Evolutionary conservation across 2,888 invertebrate genomes (phyloP), one percentile per base, ranked within the genome.

Genomic region (Epirrhoe tristata): DNA sequence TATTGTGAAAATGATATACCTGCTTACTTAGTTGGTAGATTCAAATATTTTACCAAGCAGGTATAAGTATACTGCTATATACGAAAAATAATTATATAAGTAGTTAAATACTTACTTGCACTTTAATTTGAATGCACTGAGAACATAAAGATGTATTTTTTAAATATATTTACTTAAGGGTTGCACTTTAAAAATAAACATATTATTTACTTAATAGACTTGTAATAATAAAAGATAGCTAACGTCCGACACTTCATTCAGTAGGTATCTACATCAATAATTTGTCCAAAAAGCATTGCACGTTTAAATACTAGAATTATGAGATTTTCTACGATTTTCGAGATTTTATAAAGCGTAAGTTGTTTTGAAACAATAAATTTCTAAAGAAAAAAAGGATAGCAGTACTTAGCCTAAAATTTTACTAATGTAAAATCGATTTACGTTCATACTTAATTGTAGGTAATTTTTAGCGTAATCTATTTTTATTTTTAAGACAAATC

Each of bases 271-370:
- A n/a, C n/a, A 43, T 43, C 39, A 31, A 56, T 5, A 36, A 12
- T 46, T 46, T 46, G 7, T 10, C 46, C 14, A 34, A 54, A 46
- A 58, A 48, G 14, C 54, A 46, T 62, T 16, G 63, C 50, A 62
- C 12, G 16, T 54, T 16, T 56, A 59, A 12, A 5, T 50, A 53
- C 32, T 51, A 24, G 65, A 71, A 58, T 69, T 72, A 71, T 67
- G 70, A 69, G 60, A 65, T 76, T 81, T 81, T 82, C 75, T 78
- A 80, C 79, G 71, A 76, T 78, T 77, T 75, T 77, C 70, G 75
- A 78, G 69, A 80, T 79, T 79, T 67, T 76, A 75, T 72, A 64
- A 65, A 65, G 66, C 64, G 52, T 63, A 68, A 71, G 61, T 73
- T 54, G 7, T 36, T 24, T 51, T 67, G 74, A 72, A 71, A 66